These are phyloP conservation scores for Typhlomys cinereus DNA, from an alignment of 2,113 vertebrate genomes.

Conservation along the genomic window DNA sequence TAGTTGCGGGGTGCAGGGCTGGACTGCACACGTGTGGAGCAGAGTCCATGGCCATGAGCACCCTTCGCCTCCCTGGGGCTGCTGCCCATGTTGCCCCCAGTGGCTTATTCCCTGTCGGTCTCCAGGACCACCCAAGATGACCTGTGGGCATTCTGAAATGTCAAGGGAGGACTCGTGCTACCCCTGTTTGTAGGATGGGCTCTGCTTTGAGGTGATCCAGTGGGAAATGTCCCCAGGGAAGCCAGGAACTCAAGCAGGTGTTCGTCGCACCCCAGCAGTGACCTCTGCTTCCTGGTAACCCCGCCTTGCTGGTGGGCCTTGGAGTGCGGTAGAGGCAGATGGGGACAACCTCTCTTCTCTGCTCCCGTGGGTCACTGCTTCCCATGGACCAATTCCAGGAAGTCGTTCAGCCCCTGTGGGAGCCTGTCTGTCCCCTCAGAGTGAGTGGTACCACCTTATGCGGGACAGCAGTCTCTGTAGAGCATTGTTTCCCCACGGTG, in stretches of 20 bases:
- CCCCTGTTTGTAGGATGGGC: neutral
- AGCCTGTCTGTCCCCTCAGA: neutral
- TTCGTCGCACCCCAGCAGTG: neutral
- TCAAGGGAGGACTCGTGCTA: neutral
- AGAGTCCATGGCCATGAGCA: neutral
- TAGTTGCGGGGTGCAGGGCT: too few relatives aligned
- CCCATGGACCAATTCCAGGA: neutral
- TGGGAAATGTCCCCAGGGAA: neutral
- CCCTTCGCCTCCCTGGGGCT: neutral
- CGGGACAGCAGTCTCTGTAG: neutral
- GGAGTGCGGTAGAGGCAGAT: neutral
- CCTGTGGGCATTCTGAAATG: rapidly evolving
- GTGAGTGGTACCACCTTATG: neutral
- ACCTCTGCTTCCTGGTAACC: neutral
- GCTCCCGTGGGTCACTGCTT: neutral
- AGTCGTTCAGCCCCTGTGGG: neutral
- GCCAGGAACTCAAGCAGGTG: neutral
- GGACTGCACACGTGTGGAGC: neutral
- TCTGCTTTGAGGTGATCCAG: neutral
- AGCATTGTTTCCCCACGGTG: conserved; percentile 53
- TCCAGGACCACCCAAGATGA: neutral
- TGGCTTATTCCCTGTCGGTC: neutral
- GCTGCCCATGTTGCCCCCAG: neutral
- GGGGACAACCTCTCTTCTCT: neutral
- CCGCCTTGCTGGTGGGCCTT: neutral